Evolutionary conservation across 2,888 invertebrate genomes (phyloP).

Genomic region (Xestia rhomboidea): DNA sequence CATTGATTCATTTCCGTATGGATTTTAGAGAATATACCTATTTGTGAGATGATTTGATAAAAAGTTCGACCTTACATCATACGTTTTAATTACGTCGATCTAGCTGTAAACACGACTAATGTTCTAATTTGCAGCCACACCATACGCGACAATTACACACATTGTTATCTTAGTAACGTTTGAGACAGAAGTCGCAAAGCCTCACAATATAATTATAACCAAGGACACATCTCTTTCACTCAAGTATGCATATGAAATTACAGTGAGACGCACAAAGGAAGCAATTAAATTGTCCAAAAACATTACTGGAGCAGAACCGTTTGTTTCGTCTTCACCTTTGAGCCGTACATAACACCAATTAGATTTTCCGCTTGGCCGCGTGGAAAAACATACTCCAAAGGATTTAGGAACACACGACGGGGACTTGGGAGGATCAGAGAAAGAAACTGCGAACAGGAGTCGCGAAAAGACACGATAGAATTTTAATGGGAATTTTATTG

Average conservation of each 20-base stretch:
- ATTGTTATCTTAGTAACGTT: conserved; percentile 45
- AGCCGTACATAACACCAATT: conserved; percentile 77
- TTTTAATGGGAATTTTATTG: conserved; percentile 64
- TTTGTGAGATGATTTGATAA: neutral
- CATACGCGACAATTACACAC: conserved; percentile 17
- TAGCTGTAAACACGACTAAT: neutral
- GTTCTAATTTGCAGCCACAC: conserved; percentile 1
- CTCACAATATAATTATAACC: conserved; percentile 61
- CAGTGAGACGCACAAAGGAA: conserved; percentile 72
- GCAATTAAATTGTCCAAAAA: conserved; percentile 76
- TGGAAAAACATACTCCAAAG: conserved; percentile 79
- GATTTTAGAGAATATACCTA: neutral
- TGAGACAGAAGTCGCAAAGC: conserved; percentile 48
- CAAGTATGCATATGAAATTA: conserved; percentile 67
- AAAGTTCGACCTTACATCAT: neutral
- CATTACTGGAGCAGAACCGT: conserved; percentile 70
- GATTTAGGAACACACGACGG: conserved; percentile 67
- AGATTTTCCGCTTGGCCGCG: conserved; percentile 80
- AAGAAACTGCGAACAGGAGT: conserved; percentile 61
- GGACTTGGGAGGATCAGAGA: conserved; percentile 69
- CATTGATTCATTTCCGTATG: neutral
- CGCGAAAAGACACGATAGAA: conserved; percentile 54
- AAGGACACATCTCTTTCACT: conserved; percentile 60
- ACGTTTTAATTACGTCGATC: neutral
- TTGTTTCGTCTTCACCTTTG: conserved; percentile 75